These are phyloP conservation scores for Eurois occulta DNA, from an alignment of 2,888 invertebrate genomes.

Conservation along the genomic window DNA sequence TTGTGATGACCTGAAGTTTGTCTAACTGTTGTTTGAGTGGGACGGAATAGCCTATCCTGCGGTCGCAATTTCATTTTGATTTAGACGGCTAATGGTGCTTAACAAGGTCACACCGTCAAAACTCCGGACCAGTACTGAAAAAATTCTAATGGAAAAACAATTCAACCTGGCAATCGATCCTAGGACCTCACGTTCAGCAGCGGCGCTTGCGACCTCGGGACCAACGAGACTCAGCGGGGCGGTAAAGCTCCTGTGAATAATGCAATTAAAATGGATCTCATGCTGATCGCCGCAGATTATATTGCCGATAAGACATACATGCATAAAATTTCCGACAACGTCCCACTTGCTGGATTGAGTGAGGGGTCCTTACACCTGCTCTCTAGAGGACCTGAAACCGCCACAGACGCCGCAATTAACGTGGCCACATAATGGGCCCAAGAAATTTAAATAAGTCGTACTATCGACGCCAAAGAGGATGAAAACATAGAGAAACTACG, in stretches of 20 bases:
- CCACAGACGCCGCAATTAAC: neutral
- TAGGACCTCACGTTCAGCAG: neutral
- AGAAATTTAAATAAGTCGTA: neutral
- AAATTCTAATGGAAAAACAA: neutral
- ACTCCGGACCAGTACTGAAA: neutral
- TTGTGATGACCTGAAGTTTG: neutral
- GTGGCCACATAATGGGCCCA: too few relatives aligned
- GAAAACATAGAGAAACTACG: neutral
- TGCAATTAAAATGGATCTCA: neutral
- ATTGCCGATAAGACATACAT: neutral
- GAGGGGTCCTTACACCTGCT: neutral
- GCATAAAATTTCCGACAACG: neutral
- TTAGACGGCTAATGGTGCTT: neutral
- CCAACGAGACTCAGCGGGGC: neutral
- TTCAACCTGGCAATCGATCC: neutral
- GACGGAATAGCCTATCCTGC: neutral
- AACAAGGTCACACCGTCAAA: neutral
- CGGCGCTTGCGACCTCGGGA: neutral
- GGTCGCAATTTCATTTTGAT: neutral
- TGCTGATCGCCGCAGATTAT: neutral
- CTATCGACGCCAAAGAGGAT: neutral
- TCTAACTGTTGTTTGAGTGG: neutral
- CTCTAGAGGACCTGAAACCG: neutral
- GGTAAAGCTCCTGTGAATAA: neutral
- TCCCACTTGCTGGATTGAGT: neutral